Evolutionary conservation across 2,888 invertebrate genomes (phyloP).

Genomic region (Drosophila acutilabella): DNA sequence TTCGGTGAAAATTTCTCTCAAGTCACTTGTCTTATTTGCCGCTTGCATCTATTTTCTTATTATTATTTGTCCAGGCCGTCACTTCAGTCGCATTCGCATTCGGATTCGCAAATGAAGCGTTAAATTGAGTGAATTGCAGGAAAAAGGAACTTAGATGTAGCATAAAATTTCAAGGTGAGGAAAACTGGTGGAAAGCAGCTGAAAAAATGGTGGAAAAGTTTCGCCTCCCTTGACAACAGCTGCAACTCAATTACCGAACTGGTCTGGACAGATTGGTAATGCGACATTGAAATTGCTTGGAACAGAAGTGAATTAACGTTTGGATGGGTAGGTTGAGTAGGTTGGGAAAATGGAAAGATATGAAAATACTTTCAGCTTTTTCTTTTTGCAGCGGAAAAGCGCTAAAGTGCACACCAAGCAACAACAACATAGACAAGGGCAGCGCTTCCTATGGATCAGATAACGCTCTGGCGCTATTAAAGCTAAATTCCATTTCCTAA

Average conservation of each 20-base stretch:
- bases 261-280: constrained; percentile 20
- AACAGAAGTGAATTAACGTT: constrained; percentile 10
- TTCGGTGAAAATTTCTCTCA: constrained; percentile 17
- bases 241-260: constrained; percentile 41
- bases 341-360: background rate
- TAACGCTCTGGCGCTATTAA: background rate
- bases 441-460: background rate
- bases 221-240: constrained; percentile 13
- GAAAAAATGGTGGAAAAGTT: background rate
- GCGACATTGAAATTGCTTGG: constrained; percentile 16
- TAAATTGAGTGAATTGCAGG: constrained; percentile 56
- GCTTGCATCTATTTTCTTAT: constrained; percentile 38
- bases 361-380: constrained; percentile 10
- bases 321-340: too few species aligned
- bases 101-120: constrained; percentile 66
- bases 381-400: background rate
- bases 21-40: constrained; percentile 7
- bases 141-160: constrained; percentile 2
- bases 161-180: background rate
- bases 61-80: constrained; percentile 41
- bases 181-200: background rate
- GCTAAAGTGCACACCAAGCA: background rate
- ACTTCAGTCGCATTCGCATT: constrained; percentile 35
- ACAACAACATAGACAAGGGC: background rate
- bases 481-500: background rate